Evolutionary conservation across 2,888 invertebrate genomes (phyloP).

Genomic region (Lutraria lutraria): DNA sequence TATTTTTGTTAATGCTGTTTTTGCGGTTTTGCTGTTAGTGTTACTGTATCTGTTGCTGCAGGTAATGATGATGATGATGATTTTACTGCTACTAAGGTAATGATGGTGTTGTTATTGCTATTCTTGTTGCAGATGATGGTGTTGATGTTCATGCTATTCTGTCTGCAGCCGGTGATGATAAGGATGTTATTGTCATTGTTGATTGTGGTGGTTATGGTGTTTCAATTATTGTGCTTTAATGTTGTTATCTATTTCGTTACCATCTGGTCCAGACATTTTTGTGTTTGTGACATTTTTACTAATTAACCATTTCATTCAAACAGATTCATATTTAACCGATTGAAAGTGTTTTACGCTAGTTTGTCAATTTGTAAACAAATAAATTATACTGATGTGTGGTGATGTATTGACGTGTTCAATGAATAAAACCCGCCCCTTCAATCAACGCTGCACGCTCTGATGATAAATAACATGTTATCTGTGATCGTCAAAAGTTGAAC

Average conservation of each 20-base stretch:
- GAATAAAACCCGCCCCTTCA: constrained; percentile 4
- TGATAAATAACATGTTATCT: neutral
- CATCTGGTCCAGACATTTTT: neutral
- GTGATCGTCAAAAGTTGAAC: neutral
- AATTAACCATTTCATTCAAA: neutral
- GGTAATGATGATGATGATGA: no score
- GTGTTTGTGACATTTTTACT: no score
- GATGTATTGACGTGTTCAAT: neutral
- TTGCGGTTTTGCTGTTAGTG: no score
- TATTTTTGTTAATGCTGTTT: no score
- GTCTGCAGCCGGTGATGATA: neutral
- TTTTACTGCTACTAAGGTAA: neutral
- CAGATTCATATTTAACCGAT: neutral
- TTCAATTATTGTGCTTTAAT: no score
- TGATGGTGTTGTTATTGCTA: neutral
- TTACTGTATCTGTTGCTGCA: no score
- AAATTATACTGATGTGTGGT: neutral
- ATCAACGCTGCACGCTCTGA: neutral
- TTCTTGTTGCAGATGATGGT: neutral
- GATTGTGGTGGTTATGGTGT: neutral
- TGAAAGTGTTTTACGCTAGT: neutral
- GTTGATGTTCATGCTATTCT: neutral
- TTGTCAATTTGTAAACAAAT: neutral
- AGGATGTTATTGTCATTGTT: neutral
- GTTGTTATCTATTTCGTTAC: neutral